Base-by-base conservation (phyloP, 2,113 vertebrate genomes). In the Polypterus senegalus region DNA sequence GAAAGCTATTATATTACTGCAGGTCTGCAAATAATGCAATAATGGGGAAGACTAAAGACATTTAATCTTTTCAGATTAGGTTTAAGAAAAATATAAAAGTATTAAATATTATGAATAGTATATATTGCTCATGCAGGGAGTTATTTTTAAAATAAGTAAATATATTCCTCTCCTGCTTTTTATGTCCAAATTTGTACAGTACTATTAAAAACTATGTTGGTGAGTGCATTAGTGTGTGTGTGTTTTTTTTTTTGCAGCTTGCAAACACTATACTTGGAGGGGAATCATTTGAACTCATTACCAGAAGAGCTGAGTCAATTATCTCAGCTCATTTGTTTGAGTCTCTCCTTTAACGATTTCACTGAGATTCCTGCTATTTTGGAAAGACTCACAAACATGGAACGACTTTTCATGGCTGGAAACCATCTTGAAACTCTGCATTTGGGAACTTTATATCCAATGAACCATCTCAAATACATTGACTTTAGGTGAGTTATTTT, bases 281-380 rank as follows among this genome's bases (percentile, higher is more conserved):
- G 94, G 66, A 98, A 98, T 77, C 85, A 80, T 67, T 80, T 98
- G 67, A 85, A 73, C 1, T 81, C 80, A 56, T 80, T 98, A 71
- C 94, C 94, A 43, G 85, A 92, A 67, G 91, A 97, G 75, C 71
- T 97, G 71, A 91, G 86, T 68, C 79, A 74, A 67, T 82, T 98
- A 57, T 76, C 80, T 9, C 91, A 94, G 74, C 91, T 98, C 69
- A 86, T 81, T 72, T 83, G 83, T 67, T 79, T 98, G 51, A 90
- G 93, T 10, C 90, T 98, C 59, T 93, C 94, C 66, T 98, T 98
- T 75, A 98, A 98, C 71, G 85, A 85, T 72, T 93, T 98, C 66
- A 74, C 77, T 72, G 75, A 83, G 63, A 73, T 98, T 72, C 93
- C 94, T 9, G 69, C 76, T 48, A 76, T 96, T 75, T 85, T 89